phyloP scores from a whole-genome alignment of 2,888 invertebrate species.

The Latheticus oryzae region DNA sequence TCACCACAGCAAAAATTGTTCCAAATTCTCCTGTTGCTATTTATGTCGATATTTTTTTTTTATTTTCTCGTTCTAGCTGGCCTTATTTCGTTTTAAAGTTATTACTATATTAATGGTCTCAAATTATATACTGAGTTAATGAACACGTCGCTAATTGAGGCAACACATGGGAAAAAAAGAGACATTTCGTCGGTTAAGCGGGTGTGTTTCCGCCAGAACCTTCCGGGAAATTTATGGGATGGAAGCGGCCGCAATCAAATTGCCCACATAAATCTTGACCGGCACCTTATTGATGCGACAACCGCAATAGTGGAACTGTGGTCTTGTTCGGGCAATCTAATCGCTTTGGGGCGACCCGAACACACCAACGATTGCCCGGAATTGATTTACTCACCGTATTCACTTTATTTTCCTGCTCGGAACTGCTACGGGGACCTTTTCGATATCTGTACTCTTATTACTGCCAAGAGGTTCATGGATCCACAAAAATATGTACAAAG shows the following conservation, averaged over 20 bases:
- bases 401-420: conserved; percentile 37
- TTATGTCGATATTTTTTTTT: no score
- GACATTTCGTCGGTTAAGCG: conserved; percentile 53
- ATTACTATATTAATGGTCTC: no score
- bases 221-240: conserved; percentile 53
- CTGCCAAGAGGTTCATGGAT: no score
- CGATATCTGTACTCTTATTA: no score
- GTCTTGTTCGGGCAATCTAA: conserved; percentile 57
- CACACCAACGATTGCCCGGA: conserved; percentile 43
- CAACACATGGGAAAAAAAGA: conserved; percentile 52
- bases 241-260: conserved; percentile 58
- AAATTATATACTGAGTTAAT: no score
- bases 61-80: no score
- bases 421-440: conserved; percentile 22
- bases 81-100: no score
- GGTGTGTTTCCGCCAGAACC: conserved; percentile 50
- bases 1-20: no score
- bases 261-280: conserved; percentile 61
- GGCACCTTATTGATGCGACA: conserved; percentile 62
- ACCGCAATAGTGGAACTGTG: conserved; percentile 57
- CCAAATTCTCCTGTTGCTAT: no score
- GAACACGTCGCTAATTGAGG: conserved; percentile 58
- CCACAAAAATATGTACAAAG: no score
- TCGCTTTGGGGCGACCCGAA: conserved; percentile 48
- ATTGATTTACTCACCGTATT: conserved; percentile 44